These are phyloP conservation scores for Teleiodes luculella DNA, from an alignment of 2,888 invertebrate genomes.

Conservation along the genomic window DNA sequence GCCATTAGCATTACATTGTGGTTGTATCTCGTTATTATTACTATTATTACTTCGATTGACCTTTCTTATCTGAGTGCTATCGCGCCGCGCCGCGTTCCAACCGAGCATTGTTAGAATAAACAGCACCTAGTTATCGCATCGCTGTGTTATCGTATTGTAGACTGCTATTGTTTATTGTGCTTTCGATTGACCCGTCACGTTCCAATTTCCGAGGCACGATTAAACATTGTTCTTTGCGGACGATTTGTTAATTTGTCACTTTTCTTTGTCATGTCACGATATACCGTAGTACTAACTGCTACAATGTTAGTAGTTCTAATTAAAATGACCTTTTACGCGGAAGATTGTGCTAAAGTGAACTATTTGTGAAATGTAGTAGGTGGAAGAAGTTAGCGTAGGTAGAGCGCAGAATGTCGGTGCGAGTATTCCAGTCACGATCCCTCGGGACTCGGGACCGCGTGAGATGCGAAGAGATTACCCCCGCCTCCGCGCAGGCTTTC, in stretches of 20 bases:
- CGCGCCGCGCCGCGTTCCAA: constrained; percentile 37
- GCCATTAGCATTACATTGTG: constrained; percentile 24
- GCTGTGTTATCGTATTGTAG: constrained; percentile 38
- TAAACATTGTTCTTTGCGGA: constrained; percentile 29
- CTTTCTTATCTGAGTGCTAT: constrained; percentile 47
- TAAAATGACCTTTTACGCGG: too few species aligned
- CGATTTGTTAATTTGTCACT: neutral
- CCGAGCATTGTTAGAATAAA: constrained; percentile 45
- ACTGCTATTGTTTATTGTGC: constrained; percentile 45
- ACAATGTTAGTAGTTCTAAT: too few species aligned
- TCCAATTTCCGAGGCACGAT: constrained; percentile 33
- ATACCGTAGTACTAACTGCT: too few species aligned
- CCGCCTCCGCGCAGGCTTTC: constrained; percentile 42
- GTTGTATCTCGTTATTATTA: constrained; percentile 31
- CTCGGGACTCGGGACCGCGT: constrained; percentile 51
- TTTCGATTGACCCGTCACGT: constrained; percentile 35
- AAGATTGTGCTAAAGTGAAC: neutral
- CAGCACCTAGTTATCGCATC: constrained; percentile 43
- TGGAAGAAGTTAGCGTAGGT: constrained; percentile 19
- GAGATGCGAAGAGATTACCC: constrained; percentile 59
- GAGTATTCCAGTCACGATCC: constrained; percentile 57
- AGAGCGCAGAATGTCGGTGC: constrained; percentile 28
- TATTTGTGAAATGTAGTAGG: constrained; percentile 13
- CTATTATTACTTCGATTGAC: constrained; percentile 39
- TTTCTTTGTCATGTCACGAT: too few species aligned